These are phyloP conservation scores for Daboia siamensis DNA, from an alignment of 2,113 vertebrate genomes.

Conservation along the genomic window DNA sequence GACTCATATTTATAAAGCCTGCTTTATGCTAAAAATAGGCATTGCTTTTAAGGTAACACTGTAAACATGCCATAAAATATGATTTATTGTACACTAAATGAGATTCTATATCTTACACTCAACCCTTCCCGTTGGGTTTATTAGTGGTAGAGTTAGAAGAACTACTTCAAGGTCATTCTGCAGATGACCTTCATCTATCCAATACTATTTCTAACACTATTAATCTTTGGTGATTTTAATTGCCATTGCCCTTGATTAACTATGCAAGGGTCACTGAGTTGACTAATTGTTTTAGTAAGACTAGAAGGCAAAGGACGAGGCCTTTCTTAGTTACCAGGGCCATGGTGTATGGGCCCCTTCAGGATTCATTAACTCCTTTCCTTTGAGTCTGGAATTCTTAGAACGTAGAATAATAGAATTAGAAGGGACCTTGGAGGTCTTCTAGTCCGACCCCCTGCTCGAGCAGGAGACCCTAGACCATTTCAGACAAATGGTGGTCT, in stretches of 20 bases:
- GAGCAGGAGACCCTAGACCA: not conserved
- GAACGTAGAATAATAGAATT: not conserved
- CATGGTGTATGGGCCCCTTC: not conserved
- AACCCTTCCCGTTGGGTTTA: not conserved
- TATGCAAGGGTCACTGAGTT: not conserved
- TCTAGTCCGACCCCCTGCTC: not conserved
- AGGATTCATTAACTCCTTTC: not conserved
- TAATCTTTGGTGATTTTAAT: not conserved
- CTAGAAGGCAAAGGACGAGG: not conserved
- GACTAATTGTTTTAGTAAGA: not conserved
- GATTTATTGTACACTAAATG: constrained; percentile 5
- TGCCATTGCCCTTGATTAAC: not conserved
- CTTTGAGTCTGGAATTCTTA: not conserved
- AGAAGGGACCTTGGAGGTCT: not conserved
- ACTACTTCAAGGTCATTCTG: not conserved
- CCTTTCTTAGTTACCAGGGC: not conserved
- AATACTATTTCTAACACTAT: not conserved
- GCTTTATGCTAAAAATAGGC: not conserved
- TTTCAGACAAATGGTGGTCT: no score
- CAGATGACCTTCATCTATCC: constrained; percentile 10
- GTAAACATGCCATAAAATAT: constrained; percentile 5
- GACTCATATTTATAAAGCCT: constrained; percentile 1
- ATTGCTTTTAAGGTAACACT: not conserved
- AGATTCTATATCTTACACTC: not conserved
- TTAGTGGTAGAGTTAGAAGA: not conserved